phyloP scores from a whole-genome alignment of 2,888 invertebrate species.

The Epistrophe eligans region DNA sequence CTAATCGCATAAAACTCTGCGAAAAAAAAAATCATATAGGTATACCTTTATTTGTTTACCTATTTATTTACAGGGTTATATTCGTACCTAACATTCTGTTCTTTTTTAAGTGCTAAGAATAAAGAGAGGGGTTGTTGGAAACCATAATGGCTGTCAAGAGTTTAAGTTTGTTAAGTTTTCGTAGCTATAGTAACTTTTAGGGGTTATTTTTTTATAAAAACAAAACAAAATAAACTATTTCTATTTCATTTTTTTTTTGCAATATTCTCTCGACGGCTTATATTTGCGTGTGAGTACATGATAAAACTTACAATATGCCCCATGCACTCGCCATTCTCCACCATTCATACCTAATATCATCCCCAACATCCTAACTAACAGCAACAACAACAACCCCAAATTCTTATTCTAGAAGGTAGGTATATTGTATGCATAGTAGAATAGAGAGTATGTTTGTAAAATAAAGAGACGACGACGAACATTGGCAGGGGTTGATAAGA shows the following conservation, averaged over 20 bases:
- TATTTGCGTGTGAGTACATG: conserved; percentile 70
- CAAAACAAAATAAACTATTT: neutral
- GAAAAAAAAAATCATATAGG: conserved; percentile 33
- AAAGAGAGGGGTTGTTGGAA: conserved; percentile 61
- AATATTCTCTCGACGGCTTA: conserved; percentile 32
- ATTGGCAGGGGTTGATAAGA: conserved; percentile 73
- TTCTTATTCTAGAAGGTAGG: conserved; percentile 36
- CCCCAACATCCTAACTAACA: conserved; percentile 32
- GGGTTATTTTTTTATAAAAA: conserved; percentile 12
- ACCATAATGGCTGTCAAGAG: conserved; percentile 75
- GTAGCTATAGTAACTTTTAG: conserved; percentile 76
- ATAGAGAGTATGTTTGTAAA: neutral
- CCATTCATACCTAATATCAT: conserved; percentile 13
- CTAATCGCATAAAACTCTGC: conserved; percentile 71
- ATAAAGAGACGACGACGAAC: conserved; percentile 46
- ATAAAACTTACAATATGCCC: conserved; percentile 55
- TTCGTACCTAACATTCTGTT: neutral
- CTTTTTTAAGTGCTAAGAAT: conserved; percentile 21
- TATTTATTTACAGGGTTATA: conserved; percentile 25
- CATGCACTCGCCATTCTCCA: conserved; percentile 44
- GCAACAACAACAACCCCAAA: conserved; percentile 48
- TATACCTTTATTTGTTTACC: neutral
- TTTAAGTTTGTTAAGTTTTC: conserved; percentile 75
- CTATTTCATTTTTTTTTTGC: conserved; percentile 10
- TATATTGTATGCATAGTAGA: neutral